A percentile compares a stretch with the other conserved stretches of the same genome.
Conservation (phyloP, 2,888 invertebrate species). For the Drepana falcataria region DNA sequence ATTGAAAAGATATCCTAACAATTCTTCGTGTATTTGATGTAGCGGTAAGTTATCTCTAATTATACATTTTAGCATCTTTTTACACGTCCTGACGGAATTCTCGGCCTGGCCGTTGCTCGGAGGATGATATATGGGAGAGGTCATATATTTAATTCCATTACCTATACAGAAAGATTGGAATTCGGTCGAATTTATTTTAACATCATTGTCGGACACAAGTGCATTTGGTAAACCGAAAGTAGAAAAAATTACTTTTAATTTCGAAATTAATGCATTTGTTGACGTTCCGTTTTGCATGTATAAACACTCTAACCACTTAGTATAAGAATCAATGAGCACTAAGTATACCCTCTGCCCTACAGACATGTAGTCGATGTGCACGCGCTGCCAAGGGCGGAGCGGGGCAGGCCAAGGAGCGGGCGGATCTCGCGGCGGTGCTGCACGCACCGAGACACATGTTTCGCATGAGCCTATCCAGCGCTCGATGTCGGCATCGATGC, state of each 20-base stretch:
- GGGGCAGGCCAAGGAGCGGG: neutral
- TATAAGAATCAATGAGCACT: constrained; percentile 9
- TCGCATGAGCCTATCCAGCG: constrained; percentile 5
- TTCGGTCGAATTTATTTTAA: constrained; percentile 5
- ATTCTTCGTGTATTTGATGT: constrained; percentile 6
- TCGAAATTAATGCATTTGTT: neutral
- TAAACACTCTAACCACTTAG: too few relatives aligned
- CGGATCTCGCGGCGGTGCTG: neutral
- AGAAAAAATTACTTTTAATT: too few relatives aligned
- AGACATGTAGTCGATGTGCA: neutral
- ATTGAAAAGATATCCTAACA: constrained; percentile 15
- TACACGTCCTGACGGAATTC: constrained; percentile 7
- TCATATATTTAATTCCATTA: constrained; percentile 11
- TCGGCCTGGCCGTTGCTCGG: too few relatives aligned
- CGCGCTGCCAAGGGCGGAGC: constrained; percentile 10
- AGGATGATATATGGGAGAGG: constrained; percentile 8
- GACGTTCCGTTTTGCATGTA: neutral
- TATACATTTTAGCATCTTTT: constrained; percentile 17
- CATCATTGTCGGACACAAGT: neutral
- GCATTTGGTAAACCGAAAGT: too few relatives aligned
- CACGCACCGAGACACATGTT: neutral
- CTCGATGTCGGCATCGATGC: too few relatives aligned
- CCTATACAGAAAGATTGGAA: constrained; percentile 11
- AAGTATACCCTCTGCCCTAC: constrained; percentile 8
- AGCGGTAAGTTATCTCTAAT: constrained; percentile 5